Percentiles rank a stretch among this genome's conserved stretches.
Conservation (phyloP, 2,797 vertebrate species). For the Microcaecilia unicolor region DNA sequence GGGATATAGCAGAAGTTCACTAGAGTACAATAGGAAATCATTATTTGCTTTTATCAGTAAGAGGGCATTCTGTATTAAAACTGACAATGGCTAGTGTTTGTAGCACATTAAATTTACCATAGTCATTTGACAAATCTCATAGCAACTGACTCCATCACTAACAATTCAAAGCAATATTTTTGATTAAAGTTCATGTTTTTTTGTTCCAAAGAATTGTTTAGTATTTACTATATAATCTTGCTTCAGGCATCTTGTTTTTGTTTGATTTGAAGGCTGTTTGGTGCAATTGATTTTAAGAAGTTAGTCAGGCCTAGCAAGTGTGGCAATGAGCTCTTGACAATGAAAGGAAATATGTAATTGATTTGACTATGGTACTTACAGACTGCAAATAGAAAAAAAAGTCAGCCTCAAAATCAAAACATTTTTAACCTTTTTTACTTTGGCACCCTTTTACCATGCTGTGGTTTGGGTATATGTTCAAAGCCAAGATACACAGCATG, state of each 20-base stretch:
- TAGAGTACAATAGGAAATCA: constrained; percentile 56
- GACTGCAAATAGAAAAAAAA: no score
- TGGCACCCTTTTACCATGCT: no score
- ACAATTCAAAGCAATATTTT: constrained; percentile 50
- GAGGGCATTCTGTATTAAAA: constrained; percentile 74
- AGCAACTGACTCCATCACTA: constrained; percentile 51
- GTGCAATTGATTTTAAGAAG: no score
- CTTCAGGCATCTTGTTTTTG: constrained; percentile 45
- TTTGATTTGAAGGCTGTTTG: no score
- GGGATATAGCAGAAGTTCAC: constrained; percentile 64
- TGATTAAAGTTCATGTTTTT: constrained; percentile 47
- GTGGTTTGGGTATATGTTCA: no score
- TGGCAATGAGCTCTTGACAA: no score
- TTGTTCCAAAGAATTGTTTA: constrained; percentile 39
- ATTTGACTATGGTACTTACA: no score
- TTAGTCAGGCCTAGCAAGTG: no score
- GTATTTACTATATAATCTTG: constrained; percentile 46
- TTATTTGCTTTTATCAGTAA: constrained; percentile 75
- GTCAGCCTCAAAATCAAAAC: no score
- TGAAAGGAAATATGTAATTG: no score
- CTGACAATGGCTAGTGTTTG: constrained; percentile 72
- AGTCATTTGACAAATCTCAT: constrained; percentile 65
- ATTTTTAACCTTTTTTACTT: no score
- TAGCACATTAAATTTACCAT: constrained; percentile 71
- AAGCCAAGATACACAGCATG: no score